Conservation (phyloP, 2,888 invertebrate species). For the Patella pellucida region DNA sequence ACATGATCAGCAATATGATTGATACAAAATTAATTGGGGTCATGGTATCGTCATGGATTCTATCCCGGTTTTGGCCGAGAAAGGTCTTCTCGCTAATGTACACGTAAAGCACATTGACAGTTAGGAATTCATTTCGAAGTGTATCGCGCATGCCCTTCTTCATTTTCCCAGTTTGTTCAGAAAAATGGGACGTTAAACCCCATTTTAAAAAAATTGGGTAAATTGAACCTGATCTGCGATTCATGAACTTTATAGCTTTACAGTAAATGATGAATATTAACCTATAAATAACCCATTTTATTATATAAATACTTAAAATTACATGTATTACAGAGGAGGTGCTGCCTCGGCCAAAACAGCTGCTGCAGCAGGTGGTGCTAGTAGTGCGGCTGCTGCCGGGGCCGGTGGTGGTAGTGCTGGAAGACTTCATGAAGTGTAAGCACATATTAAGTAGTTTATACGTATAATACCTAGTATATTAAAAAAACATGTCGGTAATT, state of each 20-base stretch:
- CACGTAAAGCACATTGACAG: too few relatives aligned
- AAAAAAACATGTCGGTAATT: background rate
- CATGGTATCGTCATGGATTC: too few relatives aligned
- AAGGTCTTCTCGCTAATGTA: too few relatives aligned
- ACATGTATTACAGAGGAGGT: too few relatives aligned
- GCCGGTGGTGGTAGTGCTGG: background rate
- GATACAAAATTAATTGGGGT: too few relatives aligned
- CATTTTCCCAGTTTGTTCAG: background rate
- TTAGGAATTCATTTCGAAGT: too few relatives aligned
- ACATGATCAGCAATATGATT: background rate
- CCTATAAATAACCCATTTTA: too few relatives aligned
- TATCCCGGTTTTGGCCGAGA: too few relatives aligned
- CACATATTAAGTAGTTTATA: background rate
- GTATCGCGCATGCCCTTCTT: background rate
- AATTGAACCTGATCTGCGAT: too few relatives aligned
- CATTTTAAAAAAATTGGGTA: background rate
- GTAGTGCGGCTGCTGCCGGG: background rate
- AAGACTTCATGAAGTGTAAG: slow-evolving; percentile 3
- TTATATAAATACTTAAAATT: too few relatives aligned
- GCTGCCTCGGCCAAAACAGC: background rate
- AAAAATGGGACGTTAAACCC: background rate
- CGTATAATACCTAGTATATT: background rate
- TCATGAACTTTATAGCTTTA: too few relatives aligned
- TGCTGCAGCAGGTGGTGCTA: background rate
- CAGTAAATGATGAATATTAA: too few relatives aligned